Base-by-base conservation (phyloP, 2,113 vertebrate genomes). In the Callithrix jacchus region DNA sequence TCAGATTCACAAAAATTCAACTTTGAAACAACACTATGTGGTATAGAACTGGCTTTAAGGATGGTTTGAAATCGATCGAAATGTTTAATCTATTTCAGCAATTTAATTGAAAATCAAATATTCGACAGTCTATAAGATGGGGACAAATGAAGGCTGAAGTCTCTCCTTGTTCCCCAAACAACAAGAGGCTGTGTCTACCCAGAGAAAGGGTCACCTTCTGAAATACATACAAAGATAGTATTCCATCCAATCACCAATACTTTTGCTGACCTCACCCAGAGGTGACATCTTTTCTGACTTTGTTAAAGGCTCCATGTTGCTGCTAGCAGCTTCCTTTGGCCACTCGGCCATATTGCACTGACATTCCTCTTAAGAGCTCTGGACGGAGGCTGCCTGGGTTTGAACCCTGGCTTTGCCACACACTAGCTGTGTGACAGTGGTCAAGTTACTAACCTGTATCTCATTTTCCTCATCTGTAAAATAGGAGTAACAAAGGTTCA, bases 401-500 rank as follows among this genome's bases (percentile, higher is more conserved):
- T 80, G 56, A 76, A 87, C 64, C 61, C 30, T 66, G 8, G 3
- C 42, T 89, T 21, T 79, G 74, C 32, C n/a, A 42, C 14, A 80
- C 5, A 30, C 16, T 76, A 14, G 16, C 16, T 86, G 30, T 73
- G 40, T 74, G 32, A 84, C 52, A 13, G 74, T 64, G 56, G 16
- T 11, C 25, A 91, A 77, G 30, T 37, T 81, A 45, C 77, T 73
- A 94, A 3, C 71, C 32, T 58, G 42, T 42, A 45, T 88, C 82
- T 93, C 77, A n/a, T 86, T 95, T 97, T 93, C 37, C 37, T 94
- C 23, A 93, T 83, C 68, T 83, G n/a, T 89, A 58, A 91, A 82
- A 66, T 23, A 91, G 56, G 21, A 70, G 82, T 84, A 40, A 37
- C 83, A 89, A 96, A 94, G 27, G 18, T 76, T 54, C 64, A 71